Evolutionary conservation across 1,140 invertebrate species (phyloP), one percentile per base, ranked within the genome.

Genomic region (Brevipalpus yothersi): DNA sequence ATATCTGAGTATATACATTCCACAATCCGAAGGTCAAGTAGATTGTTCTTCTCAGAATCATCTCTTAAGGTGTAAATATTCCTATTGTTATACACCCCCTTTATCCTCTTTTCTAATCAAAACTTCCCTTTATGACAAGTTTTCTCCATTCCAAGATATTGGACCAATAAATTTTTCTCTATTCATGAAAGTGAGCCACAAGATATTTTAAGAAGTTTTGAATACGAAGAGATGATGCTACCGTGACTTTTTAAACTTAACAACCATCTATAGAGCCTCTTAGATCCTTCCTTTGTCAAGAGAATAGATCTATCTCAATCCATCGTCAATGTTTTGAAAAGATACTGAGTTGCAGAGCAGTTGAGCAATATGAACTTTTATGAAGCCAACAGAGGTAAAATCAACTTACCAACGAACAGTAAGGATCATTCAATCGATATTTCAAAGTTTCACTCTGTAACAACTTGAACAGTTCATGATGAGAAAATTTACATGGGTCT

Each of bases 401-500:
- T 31, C 31, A 31, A 66, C 69, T 77, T 76, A 91, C 86, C 77
- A 98, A 74, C 58, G 92, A 98, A 68, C 90, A 93, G 70, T 94
- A 97, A 2, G 89, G 88, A 77, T 98, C 94, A 69, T 84, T 87
- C 31, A 99, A 76, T 67, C 94, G 79, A 73, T 91, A 97, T 68
- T 96, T 91, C 45, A 99, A 75, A 0, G 92, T 90, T 49, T 88
- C 73, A 53, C 83, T 87, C 72, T 98, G 94, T 47, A 99, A 74
- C 54, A 82, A 79, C 69, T 83, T 85, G 71, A 98, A 98, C 45
- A 95, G 72, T 58, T 80, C 78, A 58, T 90, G 85, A 70, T 99
- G 94, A 67, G 93, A 87, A 72, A 90, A 95, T 71, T 83, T 86
- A 69, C 90, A 94, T 4, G 94, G 93, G 77, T 98, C 92, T 9